Evolutionary conservation across 2,888 invertebrate species (phyloP).

Genomic region (Pegoplata infirma): DNA sequence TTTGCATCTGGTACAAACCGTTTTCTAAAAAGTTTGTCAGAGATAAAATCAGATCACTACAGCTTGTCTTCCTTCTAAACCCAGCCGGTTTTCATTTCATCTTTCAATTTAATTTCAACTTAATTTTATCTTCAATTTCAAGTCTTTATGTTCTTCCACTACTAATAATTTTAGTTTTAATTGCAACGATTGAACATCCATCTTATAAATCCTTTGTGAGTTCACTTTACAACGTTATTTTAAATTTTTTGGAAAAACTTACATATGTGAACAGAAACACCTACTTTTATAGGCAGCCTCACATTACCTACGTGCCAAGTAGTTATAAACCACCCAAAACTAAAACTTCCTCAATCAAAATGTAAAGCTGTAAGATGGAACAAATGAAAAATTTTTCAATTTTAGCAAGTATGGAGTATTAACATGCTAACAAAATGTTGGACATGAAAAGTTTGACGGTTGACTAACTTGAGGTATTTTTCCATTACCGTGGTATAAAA

Average conservation of each 20-base stretch:
- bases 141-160: no score
- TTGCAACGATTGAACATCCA: no score
- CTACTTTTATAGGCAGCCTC: slow-evolving; percentile 30
- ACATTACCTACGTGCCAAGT: slow-evolving; percentile 63
- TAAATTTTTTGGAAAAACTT: slow-evolving; percentile 1
- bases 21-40: no score
- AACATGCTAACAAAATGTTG: slow-evolving; percentile 60
- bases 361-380: slow-evolving; percentile 10
- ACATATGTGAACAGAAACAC: slow-evolving; percentile 34
- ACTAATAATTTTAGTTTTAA: no score
- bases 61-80: no score
- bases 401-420: slow-evolving; percentile 36
- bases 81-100: no score
- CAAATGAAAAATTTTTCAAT: slow-evolving; percentile 26
- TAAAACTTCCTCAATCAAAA: slow-evolving; percentile 63
- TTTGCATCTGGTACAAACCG: no score
- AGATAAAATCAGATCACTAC: no score
- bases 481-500: slow-evolving; percentile 54
- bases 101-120: no score
- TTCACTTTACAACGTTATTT: slow-evolving; percentile 19
- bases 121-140: no score
- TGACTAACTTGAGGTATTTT: slow-evolving; percentile 49
- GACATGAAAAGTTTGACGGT: slow-evolving; percentile 50
- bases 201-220: no score
- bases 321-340: slow-evolving; percentile 56